phyloP scores from a whole-genome alignment of 2,888 invertebrate species.

The Acleris cristana region DNA sequence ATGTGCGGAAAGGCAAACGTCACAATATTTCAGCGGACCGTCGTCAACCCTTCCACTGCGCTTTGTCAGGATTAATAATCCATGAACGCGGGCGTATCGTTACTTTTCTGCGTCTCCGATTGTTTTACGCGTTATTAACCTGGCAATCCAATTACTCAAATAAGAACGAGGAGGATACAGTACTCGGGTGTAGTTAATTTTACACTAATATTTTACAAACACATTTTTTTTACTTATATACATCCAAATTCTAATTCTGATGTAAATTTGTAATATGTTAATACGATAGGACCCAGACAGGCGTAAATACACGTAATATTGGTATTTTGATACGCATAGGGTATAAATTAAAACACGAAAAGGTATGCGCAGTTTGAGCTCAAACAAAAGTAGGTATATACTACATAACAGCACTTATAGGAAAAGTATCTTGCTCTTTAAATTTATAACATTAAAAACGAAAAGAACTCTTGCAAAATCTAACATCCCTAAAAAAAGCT shows the following conservation, averaged over 20 bases:
- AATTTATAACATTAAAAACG: too few species aligned
- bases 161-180: slow-evolving; percentile 63
- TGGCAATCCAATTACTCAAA: slow-evolving; percentile 79
- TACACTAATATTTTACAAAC: slow-evolving; percentile 36
- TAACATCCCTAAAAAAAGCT: slow-evolving; percentile 17
- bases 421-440: too few species aligned
- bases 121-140: slow-evolving; percentile 83
- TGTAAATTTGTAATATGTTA: too few species aligned
- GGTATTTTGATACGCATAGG: too few species aligned
- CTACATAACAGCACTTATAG: too few species aligned
- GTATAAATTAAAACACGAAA: too few species aligned
- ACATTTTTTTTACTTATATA: too few species aligned
- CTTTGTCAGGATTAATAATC: slow-evolving; percentile 81
- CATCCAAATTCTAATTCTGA: too few species aligned
- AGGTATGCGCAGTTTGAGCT: too few species aligned
- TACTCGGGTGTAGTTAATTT: slow-evolving; percentile 39
- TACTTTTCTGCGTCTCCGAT: slow-evolving; percentile 76
- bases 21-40: slow-evolving; percentile 74
- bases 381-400: too few species aligned
- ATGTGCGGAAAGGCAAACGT: slow-evolving; percentile 52
- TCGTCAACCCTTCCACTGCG: slow-evolving; percentile 74
- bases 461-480: slow-evolving; percentile 26
- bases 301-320: too few species aligned
- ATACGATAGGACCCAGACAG: too few species aligned
- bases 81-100: slow-evolving; percentile 67